Percentiles rank a stretch among this genome's conserved stretches.
phyloP scores from a whole-genome alignment of 1,140 invertebrate species.

The Drosophila ironensis region DNA sequence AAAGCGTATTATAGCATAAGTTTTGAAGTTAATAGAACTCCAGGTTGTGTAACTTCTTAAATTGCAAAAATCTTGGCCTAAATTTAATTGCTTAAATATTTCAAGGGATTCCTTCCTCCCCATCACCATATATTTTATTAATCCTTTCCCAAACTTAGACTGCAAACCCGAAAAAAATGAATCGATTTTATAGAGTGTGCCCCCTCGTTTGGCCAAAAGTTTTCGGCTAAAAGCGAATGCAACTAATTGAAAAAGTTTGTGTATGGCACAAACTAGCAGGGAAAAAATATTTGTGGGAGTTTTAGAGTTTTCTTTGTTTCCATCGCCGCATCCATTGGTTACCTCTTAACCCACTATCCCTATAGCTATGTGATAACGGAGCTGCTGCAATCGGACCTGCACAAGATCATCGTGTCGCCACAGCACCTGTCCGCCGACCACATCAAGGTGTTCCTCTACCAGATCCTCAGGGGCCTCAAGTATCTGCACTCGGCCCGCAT shows the following conservation, averaged over 20 bases:
- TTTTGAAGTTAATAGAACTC: not conserved
- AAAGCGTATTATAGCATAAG: not conserved
- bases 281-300: conserved; percentile 13
- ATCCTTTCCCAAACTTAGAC: not conserved
- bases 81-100: not conserved
- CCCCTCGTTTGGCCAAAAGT: conserved; percentile 31
- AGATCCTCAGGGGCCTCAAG: conserved; percentile 99
- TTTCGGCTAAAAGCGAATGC: conserved; percentile 48
- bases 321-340: conserved; percentile 15
- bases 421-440: conserved; percentile 99
- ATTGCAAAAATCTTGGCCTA: too few relatives aligned
- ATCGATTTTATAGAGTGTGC: conserved; percentile 20
- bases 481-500: conserved; percentile 99
- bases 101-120: not conserved
- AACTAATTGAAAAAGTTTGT: conserved; percentile 71
- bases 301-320: conserved; percentile 17
- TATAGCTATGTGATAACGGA: conserved; percentile 99
- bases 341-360: conserved; percentile 31
- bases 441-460: conserved; percentile 99
- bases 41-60: not conserved
- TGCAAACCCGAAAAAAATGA: not conserved
- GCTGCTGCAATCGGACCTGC: conserved; percentile 99
- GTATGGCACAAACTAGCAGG: conserved; percentile 40
- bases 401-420: conserved; percentile 99
- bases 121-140: conserved; percentile 12